Evolutionary conservation across 2,888 invertebrate species (phyloP).

Genomic region (Synergus umbraculus): DNA sequence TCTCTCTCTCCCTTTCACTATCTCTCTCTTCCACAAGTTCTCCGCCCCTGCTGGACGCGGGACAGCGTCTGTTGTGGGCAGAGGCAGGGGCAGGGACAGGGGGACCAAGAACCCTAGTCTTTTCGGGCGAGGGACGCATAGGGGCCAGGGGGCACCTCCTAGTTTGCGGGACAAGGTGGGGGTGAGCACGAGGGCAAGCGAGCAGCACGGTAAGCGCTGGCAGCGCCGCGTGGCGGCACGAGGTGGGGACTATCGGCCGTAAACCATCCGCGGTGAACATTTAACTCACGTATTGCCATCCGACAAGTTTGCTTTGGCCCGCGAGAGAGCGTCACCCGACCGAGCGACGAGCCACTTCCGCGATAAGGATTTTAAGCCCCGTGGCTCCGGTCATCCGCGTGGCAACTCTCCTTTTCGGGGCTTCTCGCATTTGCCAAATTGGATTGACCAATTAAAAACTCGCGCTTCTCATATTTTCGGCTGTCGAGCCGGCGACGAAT

Average conservation of each 20-base stretch:
- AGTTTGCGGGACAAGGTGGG: slow-evolving; percentile 53
- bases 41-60: slow-evolving; percentile 66
- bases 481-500: slow-evolving; percentile 18
- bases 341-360: slow-evolving; percentile 54
- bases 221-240: slow-evolving; percentile 79
- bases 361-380: slow-evolving; percentile 53
- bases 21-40: slow-evolving; percentile 59
- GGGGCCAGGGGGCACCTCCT: slow-evolving; percentile 35
- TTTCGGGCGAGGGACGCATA: slow-evolving; percentile 47
- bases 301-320: slow-evolving; percentile 78
- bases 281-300: slow-evolving; percentile 78
- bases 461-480: not conserved
- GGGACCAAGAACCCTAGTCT: slow-evolving; percentile 62
- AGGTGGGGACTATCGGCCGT: slow-evolving; percentile 82
- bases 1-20: slow-evolving; percentile 52
- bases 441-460: slow-evolving; percentile 39
- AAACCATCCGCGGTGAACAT: slow-evolving; percentile 78
- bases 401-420: slow-evolving; percentile 44
- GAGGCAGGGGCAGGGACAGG: slow-evolving; percentile 51
- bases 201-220: slow-evolving; percentile 66
- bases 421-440: slow-evolving; percentile 41
- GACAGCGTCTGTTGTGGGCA: slow-evolving; percentile 55
- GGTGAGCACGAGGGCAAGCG: slow-evolving; percentile 55
- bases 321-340: slow-evolving; percentile 71
- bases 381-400: slow-evolving; percentile 58